Conservation (phyloP, 2,113 vertebrate genomes). For the Ondatra zibethicus region DNA sequence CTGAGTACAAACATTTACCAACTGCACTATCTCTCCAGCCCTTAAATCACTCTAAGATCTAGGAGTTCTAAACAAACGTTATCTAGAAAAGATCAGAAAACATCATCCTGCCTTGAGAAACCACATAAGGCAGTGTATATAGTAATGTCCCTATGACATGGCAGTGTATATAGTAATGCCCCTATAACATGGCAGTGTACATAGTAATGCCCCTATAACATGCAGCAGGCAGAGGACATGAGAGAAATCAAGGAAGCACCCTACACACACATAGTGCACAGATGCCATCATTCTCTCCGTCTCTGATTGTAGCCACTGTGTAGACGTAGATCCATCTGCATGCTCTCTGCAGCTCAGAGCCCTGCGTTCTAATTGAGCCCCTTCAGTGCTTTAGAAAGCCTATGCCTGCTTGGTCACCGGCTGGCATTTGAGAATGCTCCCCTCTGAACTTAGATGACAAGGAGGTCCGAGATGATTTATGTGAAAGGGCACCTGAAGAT, state of each 20-base stretch:
- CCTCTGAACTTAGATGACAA: background rate
- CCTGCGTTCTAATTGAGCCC: background rate
- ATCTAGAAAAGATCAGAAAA: conserved; percentile 52
- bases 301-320: background rate
- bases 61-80: conserved; percentile 59
- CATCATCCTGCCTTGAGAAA: background rate
- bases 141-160: background rate
- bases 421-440: background rate
- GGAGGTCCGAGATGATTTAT: background rate
- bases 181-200: background rate
- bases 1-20: background rate
- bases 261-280: background rate
- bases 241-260: background rate
- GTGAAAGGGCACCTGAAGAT: conserved; percentile 3
- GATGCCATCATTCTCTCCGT: background rate
- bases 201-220: background rate
- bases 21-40: background rate
- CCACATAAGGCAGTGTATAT: conserved; percentile 1
- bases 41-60: background rate
- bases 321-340: accelerated
- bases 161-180: background rate
- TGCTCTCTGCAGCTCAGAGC: background rate
- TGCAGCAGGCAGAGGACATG: background rate
- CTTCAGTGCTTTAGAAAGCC: background rate
- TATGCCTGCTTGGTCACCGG: background rate